A percentile compares a stretch with the other conserved stretches of the same genome.
Evolutionary conservation across 2,888 invertebrate genomes (phyloP).

Genomic region (Arenicola marina): DNA sequence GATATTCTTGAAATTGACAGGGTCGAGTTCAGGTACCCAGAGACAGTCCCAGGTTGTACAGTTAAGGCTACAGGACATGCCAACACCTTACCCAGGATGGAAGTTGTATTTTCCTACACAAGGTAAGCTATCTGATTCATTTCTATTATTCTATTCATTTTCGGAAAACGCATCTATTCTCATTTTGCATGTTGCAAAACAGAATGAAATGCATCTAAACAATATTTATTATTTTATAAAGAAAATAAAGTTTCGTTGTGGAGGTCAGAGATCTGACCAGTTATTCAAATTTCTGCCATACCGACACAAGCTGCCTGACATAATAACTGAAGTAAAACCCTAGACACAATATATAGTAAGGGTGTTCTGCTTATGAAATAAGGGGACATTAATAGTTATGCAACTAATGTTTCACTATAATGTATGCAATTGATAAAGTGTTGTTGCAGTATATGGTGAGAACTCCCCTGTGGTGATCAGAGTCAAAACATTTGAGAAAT

Average conservation of each 20-base stretch:
- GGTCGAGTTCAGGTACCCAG: no score
- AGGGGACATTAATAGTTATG: background rate
- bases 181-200: background rate
- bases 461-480: slow-evolving; percentile 64
- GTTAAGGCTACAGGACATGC: slow-evolving; percentile 41
- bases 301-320: background rate
- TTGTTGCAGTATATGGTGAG: slow-evolving; percentile 62
- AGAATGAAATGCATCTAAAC: background rate
- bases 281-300: background rate
- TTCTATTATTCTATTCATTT: background rate
- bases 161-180: background rate
- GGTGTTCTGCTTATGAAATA: no score
- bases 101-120: slow-evolving; percentile 77
- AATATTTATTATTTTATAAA: background rate
- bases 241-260: slow-evolving; percentile 3
- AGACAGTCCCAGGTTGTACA: no score
- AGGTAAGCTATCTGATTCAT: slow-evolving; percentile 57
- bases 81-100: slow-evolving; percentile 72
- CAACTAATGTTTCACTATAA: background rate
- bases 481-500: slow-evolving; percentile 66
- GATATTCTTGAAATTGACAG: no score
- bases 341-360: no score
- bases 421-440: background rate
- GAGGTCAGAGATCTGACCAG: background rate
- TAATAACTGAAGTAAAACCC: background rate